A percentile compares a stretch with the other conserved stretches of the same genome.
These are phyloP conservation scores for Volucella zonaria DNA, from an alignment of 2,888 invertebrate species.

Conservation along the genomic window DNA sequence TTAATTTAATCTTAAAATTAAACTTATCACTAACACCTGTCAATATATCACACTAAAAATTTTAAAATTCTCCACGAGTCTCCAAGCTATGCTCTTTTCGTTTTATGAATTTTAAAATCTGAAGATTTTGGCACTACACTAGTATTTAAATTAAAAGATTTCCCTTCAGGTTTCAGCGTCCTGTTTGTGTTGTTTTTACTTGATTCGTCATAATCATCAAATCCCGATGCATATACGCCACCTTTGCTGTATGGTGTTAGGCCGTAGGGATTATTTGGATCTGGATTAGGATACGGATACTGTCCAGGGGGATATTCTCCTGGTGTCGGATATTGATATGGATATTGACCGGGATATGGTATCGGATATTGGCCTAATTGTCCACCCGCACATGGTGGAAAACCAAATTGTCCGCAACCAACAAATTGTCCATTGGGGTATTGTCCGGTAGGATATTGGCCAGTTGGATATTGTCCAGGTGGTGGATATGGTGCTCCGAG, in stretches of 20 bases:
- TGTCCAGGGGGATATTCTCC: slow-evolving; percentile 45
- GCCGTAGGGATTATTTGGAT: slow-evolving; percentile 50
- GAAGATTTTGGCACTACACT: slow-evolving; percentile 15
- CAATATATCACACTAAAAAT: slow-evolving; percentile 30
- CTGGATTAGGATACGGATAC: slow-evolving; percentile 48
- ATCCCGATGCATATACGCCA: slow-evolving; percentile 42
- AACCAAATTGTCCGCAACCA: slow-evolving; percentile 40
- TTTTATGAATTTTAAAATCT: slow-evolving; percentile 37
- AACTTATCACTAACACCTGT: slow-evolving; percentile 21
- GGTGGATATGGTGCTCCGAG: slow-evolving; percentile 30
- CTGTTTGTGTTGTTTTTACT: slow-evolving; percentile 56
- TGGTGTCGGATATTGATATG: slow-evolving; percentile 29
- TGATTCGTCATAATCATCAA: slow-evolving; percentile 65
- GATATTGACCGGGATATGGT: slow-evolving; percentile 47
- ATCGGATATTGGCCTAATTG: slow-evolving; percentile 68
- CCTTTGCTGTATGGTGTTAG: slow-evolving; percentile 62
- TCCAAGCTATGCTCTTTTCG: slow-evolving; percentile 30
- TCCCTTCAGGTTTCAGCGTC: slow-evolving; percentile 55
- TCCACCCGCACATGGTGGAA: slow-evolving; percentile 9
- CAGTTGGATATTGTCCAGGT: slow-evolving; percentile 71
- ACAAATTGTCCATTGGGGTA: slow-evolving; percentile 13
- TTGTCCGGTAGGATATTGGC: slow-evolving; percentile 55
- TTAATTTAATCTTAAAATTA: slow-evolving; percentile 31
- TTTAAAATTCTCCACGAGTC: background rate
- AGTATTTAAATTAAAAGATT: slow-evolving; percentile 6